Evolutionary conservation across 2,797 vertebrate species (phyloP).

Genomic region (Lemur catta): DNA sequence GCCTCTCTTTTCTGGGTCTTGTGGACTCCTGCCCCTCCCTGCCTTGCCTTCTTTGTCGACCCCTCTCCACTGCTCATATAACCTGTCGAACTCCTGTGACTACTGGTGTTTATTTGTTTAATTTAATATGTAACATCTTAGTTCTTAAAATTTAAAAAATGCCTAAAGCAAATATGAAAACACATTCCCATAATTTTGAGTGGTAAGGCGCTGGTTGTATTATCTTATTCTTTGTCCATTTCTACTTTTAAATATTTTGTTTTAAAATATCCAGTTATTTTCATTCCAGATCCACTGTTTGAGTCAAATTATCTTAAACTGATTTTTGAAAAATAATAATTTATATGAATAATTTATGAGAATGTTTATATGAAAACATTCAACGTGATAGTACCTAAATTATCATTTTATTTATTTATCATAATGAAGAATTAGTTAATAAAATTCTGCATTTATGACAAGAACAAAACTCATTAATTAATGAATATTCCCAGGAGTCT

Average conservation of each 20-base stretch:
- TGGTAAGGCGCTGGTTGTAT: not conserved
- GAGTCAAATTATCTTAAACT: not conserved
- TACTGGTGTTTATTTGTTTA: not conserved
- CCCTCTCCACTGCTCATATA: not conserved
- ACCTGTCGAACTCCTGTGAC: not conserved
- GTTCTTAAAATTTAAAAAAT: constrained; percentile 22
- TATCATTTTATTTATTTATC: not conserved
- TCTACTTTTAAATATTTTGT: not conserved
- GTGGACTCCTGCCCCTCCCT: not conserved
- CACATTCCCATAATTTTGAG: not conserved
- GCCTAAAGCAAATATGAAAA: not conserved
- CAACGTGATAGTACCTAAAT: not conserved
- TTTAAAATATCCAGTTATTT: constrained; percentile 12
- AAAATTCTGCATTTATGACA: not conserved
- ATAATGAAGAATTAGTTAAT: not conserved
- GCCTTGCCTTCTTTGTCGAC: too few relatives aligned
- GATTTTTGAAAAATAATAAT: constrained; percentile 6
- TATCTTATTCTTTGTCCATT: not conserved
- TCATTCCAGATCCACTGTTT: not conserved
- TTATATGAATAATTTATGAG: not conserved
- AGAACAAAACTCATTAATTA: not conserved
- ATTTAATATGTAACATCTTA: not conserved
- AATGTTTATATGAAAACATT: not conserved
- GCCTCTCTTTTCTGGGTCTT: not conserved
- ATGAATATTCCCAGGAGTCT: not conserved